Evolutionary conservation across 2,113 vertebrate species (phyloP).

Genomic region (Cygnus buccinator): DNA sequence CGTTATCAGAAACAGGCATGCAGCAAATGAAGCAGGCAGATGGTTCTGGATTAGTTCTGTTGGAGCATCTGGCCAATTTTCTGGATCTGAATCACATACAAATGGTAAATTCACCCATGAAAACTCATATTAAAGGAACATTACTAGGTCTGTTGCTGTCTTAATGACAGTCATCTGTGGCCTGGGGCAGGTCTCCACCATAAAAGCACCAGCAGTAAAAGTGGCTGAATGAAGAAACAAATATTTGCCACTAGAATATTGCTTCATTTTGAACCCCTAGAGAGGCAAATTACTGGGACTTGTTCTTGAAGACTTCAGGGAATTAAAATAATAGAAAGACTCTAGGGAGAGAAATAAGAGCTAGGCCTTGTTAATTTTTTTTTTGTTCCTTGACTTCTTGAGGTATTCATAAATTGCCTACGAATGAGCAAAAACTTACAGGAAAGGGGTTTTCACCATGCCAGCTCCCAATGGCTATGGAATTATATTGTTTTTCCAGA

Average conservation of each 20-base stretch:
- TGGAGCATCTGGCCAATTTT: conserved; percentile 59
- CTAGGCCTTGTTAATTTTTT: background rate
- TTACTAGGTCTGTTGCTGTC: conserved; percentile 31
- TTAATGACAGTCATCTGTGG: conserved; percentile 55
- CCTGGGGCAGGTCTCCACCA: conserved; percentile 35
- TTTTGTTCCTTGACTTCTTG: conserved; percentile 33
- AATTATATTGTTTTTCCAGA: conserved; percentile 67
- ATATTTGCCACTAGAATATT: conserved; percentile 39
- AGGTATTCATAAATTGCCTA: conserved; percentile 63
- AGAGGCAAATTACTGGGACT: conserved; percentile 24
- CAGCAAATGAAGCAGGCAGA: conserved; percentile 51
- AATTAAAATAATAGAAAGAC: conserved; percentile 45
- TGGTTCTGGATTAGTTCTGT: conserved; percentile 58
- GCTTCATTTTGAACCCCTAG: conserved; percentile 16
- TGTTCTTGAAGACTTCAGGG: background rate
- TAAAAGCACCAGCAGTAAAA: conserved; percentile 54
- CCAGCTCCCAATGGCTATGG: conserved; percentile 50
- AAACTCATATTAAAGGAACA: conserved; percentile 48
- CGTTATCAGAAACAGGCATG: conserved; percentile 10
- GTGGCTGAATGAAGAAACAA: conserved; percentile 18
- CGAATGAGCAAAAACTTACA: conserved; percentile 59
- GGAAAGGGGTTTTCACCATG: conserved; percentile 53
- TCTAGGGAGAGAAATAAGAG: background rate
- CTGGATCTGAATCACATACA: conserved; percentile 37
- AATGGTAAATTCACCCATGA: conserved; percentile 32